A percentile compares a stretch with the other conserved stretches of the same genome.
Conservation (phyloP, 2,113 vertebrate genomes). For the Panurus biarmicus region DNA sequence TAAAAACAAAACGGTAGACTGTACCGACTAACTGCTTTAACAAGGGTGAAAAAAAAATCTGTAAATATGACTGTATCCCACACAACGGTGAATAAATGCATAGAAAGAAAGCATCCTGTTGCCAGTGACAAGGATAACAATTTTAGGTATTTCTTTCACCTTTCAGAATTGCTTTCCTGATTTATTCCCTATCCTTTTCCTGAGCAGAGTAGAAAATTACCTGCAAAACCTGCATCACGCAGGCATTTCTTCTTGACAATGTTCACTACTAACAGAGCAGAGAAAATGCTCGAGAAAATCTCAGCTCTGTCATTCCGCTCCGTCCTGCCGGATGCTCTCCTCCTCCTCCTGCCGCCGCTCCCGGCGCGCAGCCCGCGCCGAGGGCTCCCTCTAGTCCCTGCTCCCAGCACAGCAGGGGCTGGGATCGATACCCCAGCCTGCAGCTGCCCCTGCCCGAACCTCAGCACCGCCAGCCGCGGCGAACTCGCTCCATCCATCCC, state of each 20-base stretch:
- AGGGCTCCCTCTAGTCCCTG: conserved; percentile 74
- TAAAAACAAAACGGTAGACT: background rate
- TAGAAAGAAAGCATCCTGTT: background rate
- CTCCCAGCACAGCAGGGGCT: conserved; percentile 25
- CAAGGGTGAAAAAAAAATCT: background rate
- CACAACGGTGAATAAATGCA: background rate
- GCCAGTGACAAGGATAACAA: background rate
- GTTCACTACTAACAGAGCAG: background rate
- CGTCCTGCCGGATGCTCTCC: background rate
- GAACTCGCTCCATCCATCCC: background rate
- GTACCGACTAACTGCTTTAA: background rate
- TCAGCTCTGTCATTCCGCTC: background rate
- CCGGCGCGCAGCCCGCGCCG: background rate
- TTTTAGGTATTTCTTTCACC: background rate
- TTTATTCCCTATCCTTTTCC: background rate
- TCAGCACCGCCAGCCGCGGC: background rate
- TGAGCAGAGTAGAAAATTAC: background rate
- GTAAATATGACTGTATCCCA: background rate
- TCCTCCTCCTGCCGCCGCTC: background rate
- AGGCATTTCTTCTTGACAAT: background rate
- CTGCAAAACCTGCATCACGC: background rate
- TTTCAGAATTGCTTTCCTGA: background rate
- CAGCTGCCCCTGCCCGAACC: background rate
- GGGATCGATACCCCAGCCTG: background rate
- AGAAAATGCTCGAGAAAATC: background rate